Evolutionary conservation across 2,888 invertebrate species (phyloP).

Genomic region (Stramonita haemastoma): DNA sequence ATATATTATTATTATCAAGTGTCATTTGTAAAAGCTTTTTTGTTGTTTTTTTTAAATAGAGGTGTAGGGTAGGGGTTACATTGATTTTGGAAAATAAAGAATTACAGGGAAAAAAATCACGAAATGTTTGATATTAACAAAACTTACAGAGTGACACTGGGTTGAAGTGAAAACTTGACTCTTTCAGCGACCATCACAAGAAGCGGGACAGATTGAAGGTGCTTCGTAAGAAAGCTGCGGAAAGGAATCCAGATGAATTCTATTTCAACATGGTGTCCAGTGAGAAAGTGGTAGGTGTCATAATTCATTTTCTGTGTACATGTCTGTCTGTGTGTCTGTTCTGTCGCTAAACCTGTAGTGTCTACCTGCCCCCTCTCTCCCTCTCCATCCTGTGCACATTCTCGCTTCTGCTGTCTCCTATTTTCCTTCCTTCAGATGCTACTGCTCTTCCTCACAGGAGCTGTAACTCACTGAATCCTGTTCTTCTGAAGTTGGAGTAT

Average conservation of each 20-base stretch:
- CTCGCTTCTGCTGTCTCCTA: background rate
- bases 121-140: too few species aligned
- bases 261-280: slow-evolving; percentile 83
- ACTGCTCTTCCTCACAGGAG: background rate
- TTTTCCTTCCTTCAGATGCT: background rate
- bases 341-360: background rate
- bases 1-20: too few species aligned
- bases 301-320: background rate
- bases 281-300: slow-evolving; percentile 62
- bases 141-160: too few species aligned
- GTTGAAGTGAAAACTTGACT: too few species aligned
- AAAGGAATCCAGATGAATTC: slow-evolving; percentile 98
- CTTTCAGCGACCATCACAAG: slow-evolving; percentile 84
- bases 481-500: too few species aligned
- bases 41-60: too few species aligned
- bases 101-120: too few species aligned
- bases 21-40: too few species aligned
- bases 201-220: slow-evolving; percentile 90
- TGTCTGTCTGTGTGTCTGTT: background rate
- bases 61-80: too few species aligned
- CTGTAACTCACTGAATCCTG: background rate
- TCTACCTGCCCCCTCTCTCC: background rate
- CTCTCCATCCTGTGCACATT: background rate
- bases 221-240: slow-evolving; percentile 89
- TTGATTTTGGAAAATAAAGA: too few species aligned